Evolutionary conservation across 2,888 invertebrate genomes (phyloP).

Genomic region (Norana najaformis): DNA sequence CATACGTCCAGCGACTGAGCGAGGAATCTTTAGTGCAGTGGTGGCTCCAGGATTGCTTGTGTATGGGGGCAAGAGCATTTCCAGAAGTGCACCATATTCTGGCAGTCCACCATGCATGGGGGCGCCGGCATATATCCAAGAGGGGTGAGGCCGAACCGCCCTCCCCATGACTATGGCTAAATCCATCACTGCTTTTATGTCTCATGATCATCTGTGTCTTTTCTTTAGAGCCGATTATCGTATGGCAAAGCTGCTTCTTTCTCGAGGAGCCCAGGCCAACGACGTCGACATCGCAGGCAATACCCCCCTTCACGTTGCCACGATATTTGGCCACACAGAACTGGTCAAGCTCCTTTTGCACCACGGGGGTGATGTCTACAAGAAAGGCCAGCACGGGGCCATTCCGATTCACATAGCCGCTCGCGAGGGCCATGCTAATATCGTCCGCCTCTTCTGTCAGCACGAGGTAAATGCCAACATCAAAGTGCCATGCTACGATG

Average conservation of each 20-base stretch:
- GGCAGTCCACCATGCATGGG: too few relatives aligned
- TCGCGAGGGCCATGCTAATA: constrained; percentile 44
- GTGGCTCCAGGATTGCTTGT: too few relatives aligned
- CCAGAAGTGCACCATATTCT: too few relatives aligned
- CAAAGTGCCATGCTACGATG: constrained; percentile 44
- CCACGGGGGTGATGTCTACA: constrained; percentile 43
- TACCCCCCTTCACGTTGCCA: constrained; percentile 46
- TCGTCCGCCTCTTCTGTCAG: constrained; percentile 43
- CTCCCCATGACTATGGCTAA: too few relatives aligned
- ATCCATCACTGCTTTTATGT: too few relatives aligned
- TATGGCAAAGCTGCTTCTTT: constrained; percentile 45
- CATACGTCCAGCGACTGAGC: too few relatives aligned
- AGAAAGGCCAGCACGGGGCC: constrained; percentile 45
- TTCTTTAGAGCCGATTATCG: constrained; percentile 42
- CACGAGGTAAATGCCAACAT: constrained; percentile 38
- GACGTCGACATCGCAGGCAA: constrained; percentile 41
- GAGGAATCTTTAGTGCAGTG: too few relatives aligned
- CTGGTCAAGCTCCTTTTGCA: constrained; percentile 44
- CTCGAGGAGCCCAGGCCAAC: constrained; percentile 43
- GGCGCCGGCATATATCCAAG: too few relatives aligned
- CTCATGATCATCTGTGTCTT: background rate
- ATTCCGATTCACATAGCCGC: constrained; percentile 48
- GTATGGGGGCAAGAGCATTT: too few relatives aligned
- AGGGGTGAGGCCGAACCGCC: too few relatives aligned
- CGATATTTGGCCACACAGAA: constrained; percentile 46